Conservation (phyloP, 2,113 vertebrate genomes). For the Psophia crepitans region DNA sequence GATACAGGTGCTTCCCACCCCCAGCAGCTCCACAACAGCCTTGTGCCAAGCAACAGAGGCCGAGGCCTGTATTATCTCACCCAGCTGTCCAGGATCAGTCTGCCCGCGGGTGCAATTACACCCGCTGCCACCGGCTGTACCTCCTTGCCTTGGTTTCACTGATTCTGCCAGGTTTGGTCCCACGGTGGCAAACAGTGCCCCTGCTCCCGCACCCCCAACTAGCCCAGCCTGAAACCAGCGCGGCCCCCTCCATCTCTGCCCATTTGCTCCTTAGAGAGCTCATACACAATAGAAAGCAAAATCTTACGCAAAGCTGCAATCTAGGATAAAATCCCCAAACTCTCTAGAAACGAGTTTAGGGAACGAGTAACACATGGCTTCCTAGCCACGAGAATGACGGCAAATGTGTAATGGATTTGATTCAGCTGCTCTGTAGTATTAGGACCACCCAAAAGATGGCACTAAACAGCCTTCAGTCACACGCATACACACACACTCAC, state of each 20-base stretch:
- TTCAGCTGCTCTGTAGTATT: conserved; percentile 60
- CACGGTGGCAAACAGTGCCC: not conserved
- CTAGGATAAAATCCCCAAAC: not conserved
- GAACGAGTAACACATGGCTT: not conserved
- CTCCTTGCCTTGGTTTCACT: not conserved
- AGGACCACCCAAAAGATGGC: conserved; percentile 74
- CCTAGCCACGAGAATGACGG: not conserved
- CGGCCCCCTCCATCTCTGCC: not conserved
- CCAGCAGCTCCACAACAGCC: not conserved
- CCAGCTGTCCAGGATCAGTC: not conserved
- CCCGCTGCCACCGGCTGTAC: not conserved
- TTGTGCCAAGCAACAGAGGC: not conserved
- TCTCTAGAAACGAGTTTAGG: not conserved
- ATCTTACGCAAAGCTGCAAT: not conserved
- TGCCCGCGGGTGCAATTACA: not conserved
- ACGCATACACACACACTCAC: too few species aligned
- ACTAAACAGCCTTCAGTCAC: conserved; percentile 59
- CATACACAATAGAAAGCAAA: not conserved
- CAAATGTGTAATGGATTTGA: not conserved
- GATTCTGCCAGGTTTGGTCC: not conserved
- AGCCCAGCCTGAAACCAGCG: not conserved
- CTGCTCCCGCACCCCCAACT: not conserved
- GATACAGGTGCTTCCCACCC: not conserved
- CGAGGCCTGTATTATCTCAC: not conserved
- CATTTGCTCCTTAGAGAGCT: not conserved